Base-by-base conservation (phyloP, 2,113 vertebrate species). In the Pollimyrus isidori region DNA sequence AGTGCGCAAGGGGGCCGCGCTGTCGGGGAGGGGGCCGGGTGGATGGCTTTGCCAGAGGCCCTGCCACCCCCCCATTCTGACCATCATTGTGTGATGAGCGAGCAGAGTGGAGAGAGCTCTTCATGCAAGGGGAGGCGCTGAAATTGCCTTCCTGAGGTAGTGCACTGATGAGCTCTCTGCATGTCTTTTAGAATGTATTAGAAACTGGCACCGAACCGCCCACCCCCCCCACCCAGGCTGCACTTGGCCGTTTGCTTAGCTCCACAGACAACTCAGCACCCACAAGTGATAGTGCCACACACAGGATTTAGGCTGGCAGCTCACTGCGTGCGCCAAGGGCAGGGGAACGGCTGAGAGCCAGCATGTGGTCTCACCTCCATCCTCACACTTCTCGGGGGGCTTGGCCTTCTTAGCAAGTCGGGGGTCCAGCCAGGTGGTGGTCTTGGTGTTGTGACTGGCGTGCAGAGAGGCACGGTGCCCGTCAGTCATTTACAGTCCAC, bases 341-440 rank as follows among this genome's bases (percentile, higher is more conserved):
- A 21, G 53, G 62, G 56, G 17, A 30, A 46, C 7, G 30, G 69
- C 19, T 21, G 35, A 46, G 26, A 10, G 10, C 3, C 87, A 23
- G 49, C 73, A 15, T 50, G 45, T 13, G 1, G 30, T 90, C 94
- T 95, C 92, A 99, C 98, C 98, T 97, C 98, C 98, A 92, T 99
- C 97, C 90, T 98, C 97, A 93, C 98, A 99, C 87, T 99, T 99
- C 95, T 99, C 98, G 0, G 98, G 97, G 86, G 98, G 97, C 94
- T 99, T 99, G 89, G 98, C 97, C 95, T 98, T 99, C 95, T 97
- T 98, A 91, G 98, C 98, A n/a, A 99, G 97, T 23, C 98, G 97
- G 1, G 98, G 98, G 93, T 99, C 98, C 92, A 99, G 94, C 98
- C 98, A 99, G 2, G 98, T 99, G 5, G 98, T 99, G 50, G 98